These are phyloP conservation scores for Borostomias antarcticus DNA, from an alignment of 2,797 vertebrate species.

Conservation along the genomic window DNA sequence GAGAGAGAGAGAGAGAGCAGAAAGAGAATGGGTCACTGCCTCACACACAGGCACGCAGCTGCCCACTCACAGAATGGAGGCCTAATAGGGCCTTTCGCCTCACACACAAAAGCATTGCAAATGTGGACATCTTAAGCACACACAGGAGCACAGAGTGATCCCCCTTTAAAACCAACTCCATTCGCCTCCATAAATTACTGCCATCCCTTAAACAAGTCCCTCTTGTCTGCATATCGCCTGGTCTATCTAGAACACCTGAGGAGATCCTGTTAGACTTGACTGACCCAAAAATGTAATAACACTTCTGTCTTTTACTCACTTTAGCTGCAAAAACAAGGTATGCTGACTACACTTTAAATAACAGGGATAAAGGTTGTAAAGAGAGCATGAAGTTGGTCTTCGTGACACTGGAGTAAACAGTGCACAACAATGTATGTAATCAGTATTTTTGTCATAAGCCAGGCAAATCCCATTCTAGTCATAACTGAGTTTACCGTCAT, in stretches of 20 bases:
- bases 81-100: constrained; percentile 74
- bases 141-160: constrained; percentile 60
- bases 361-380: too few species aligned
- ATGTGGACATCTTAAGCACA: constrained; percentile 69
- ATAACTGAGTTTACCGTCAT: not conserved
- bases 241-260: constrained; percentile 14
- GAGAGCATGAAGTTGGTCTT: too few species aligned
- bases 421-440: too few species aligned
- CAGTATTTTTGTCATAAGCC: too few species aligned
- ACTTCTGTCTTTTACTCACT: too few species aligned
- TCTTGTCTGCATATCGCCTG: constrained; percentile 18
- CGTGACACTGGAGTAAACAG: too few species aligned
- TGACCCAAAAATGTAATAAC: constrained; percentile 32
- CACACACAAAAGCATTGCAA: constrained; percentile 74
- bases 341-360: too few species aligned
- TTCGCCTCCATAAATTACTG: constrained; percentile 69
- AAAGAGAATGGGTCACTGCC: constrained; percentile 59
- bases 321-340: too few species aligned
- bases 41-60: constrained; percentile 71
- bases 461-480: not conserved
- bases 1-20: constrained; percentile 51
- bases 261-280: constrained; percentile 35
- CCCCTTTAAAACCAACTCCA: constrained; percentile 58
- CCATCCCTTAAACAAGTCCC: constrained; percentile 48
- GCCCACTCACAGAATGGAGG: constrained; percentile 70